phyloP scores from a whole-genome alignment of 2,113 vertebrate species.

The Ammodytes marinus region DNA sequence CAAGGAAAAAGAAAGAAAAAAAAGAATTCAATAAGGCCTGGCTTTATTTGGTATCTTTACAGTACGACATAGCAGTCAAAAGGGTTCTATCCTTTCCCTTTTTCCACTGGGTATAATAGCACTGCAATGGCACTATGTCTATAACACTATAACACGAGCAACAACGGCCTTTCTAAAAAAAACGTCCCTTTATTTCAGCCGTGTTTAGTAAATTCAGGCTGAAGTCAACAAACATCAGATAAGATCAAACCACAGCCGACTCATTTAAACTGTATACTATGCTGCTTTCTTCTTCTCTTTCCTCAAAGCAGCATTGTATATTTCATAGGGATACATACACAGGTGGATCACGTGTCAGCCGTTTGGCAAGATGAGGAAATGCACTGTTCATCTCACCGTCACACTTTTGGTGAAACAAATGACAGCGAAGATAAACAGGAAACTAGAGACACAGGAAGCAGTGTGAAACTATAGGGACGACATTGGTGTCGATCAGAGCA shows the following conservation, averaged over 20 bases:
- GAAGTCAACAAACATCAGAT: constrained; percentile 8
- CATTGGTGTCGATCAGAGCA: constrained; percentile 73
- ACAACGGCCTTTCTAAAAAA: constrained; percentile 8
- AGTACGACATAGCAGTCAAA: neutral
- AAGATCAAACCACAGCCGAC: neutral
- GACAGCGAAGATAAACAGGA: constrained; percentile 87
- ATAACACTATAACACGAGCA: constrained; percentile 1
- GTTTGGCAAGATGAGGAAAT: constrained; percentile 67
- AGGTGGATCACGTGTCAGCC: constrained; percentile 34
- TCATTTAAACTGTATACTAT: neutral
- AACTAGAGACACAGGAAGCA: constrained; percentile 86
- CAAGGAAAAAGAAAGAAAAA: neutral
- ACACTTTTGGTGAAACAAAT: constrained; percentile 81
- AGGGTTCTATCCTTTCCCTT: constrained; percentile 15
- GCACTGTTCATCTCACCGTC: constrained; percentile 77
- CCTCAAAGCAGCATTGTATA: neutral
- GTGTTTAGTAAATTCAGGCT: neutral
- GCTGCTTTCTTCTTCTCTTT: neutral
- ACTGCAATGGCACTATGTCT: constrained; percentile 7
- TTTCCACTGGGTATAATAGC: neutral
- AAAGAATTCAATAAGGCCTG: neutral
- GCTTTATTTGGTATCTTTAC: neutral
- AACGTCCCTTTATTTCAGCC: constrained; percentile 27
- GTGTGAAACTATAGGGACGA: constrained; percentile 82
- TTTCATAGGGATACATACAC: neutral